Percentiles rank a stretch among this genome's conserved stretches.
Evolutionary conservation across 2,888 invertebrate species (phyloP).

Genomic region (Oscheius sp.): DNA sequence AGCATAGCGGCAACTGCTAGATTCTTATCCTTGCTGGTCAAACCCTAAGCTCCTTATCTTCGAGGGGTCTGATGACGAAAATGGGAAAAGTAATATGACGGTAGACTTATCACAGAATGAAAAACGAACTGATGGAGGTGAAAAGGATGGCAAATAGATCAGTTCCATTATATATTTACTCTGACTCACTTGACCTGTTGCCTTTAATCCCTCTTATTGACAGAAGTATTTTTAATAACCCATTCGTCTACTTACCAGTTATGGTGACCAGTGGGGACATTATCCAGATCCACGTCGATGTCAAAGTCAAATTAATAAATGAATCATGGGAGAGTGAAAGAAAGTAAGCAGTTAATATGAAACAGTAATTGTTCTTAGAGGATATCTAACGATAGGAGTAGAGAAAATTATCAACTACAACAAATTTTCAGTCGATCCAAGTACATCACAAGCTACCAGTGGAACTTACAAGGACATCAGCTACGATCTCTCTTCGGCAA

Average conservation of each 20-base stretch:
- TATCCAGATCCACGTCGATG: background rate
- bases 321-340: background rate
- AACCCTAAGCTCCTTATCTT: slow-evolving; percentile 11
- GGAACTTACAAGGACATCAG: background rate
- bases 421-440: too few relatives aligned
- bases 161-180: too few relatives aligned
- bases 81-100: too few relatives aligned
- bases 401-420: too few relatives aligned
- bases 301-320: background rate
- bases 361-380: too few relatives aligned
- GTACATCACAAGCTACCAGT: background rate
- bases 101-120: too few relatives aligned
- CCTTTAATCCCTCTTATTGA: background rate
- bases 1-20: too few relatives aligned
- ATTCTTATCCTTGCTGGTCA: too few relatives aligned
- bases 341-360: background rate
- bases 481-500: background rate
- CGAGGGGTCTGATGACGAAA: background rate
- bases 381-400: too few relatives aligned
- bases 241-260: background rate
- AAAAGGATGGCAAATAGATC: too few relatives aligned
- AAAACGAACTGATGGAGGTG: too few relatives aligned
- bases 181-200: too few relatives aligned
- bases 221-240: background rate
- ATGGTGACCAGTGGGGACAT: background rate